Conservation (phyloP, 2,888 invertebrate genomes). For the Zeuzera pyrina region DNA sequence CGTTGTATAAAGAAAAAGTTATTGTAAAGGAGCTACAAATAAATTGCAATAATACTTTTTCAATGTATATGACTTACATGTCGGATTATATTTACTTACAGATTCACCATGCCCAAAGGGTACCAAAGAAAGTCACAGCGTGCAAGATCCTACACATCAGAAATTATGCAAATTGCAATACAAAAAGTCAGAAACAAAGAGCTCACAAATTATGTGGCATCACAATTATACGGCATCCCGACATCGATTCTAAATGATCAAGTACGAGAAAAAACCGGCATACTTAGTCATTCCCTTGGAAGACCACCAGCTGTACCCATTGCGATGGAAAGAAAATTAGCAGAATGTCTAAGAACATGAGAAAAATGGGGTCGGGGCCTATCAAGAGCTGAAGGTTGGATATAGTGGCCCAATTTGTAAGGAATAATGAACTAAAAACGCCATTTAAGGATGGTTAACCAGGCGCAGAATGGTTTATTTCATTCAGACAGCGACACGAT, state of each 20-base stretch:
- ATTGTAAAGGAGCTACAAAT: too few species aligned
- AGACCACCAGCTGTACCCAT: slow-evolving; percentile 10
- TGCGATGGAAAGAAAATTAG: slow-evolving; percentile 9
- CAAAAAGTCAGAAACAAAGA: slow-evolving; percentile 10
- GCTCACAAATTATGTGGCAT: slow-evolving; percentile 11
- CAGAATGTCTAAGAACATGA: slow-evolving; percentile 9
- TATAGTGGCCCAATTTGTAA: slow-evolving; percentile 12
- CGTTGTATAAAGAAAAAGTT: too few species aligned
- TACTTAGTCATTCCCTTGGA: slow-evolving; percentile 10
- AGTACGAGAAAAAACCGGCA: slow-evolving; percentile 8
- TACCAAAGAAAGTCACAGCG: slow-evolving; percentile 9
- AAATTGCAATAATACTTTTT: too few species aligned
- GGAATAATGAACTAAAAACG: slow-evolving; percentile 9
- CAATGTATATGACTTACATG: too few species aligned
- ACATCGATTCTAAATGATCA: slow-evolving; percentile 11
- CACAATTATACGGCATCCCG: slow-evolving; percentile 11
- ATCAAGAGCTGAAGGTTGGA: slow-evolving; percentile 14
- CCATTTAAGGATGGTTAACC: slow-evolving; percentile 14
- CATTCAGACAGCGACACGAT: slow-evolving; percentile 14
- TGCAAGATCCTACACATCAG: slow-evolving; percentile 7
- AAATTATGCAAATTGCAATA: slow-evolving; percentile 8
- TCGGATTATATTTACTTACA: too few species aligned
- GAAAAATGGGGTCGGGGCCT: slow-evolving; percentile 17
- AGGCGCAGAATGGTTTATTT: slow-evolving; percentile 17
- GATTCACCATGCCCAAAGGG: slow-evolving; percentile 8